Percentiles rank a stretch among this genome's conserved stretches.
phyloP scores from a whole-genome alignment of 2,797 vertebrate species.

The Oreonectes daqikongensis region DNA sequence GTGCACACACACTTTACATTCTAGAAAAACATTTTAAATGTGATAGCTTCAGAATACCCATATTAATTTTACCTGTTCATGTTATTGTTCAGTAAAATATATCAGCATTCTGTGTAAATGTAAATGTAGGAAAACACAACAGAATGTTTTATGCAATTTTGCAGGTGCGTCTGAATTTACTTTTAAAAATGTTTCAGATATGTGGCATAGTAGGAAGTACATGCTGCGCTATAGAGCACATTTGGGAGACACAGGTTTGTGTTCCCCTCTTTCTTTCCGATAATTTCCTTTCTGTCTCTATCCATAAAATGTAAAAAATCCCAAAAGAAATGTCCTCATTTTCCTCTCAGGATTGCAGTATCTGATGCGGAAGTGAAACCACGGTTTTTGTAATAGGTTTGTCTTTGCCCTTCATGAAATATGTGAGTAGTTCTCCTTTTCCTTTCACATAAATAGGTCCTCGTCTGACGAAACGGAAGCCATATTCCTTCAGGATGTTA shows the following conservation, averaged over 20 bases:
- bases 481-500: conserved; percentile 86
- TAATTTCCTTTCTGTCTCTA: background rate
- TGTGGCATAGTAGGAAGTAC: background rate
- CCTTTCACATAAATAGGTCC: conserved; percentile 94
- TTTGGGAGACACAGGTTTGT: no score
- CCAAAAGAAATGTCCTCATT: background rate
- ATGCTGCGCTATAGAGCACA: no score
- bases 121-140: conserved; percentile 1
- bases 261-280: background rate
- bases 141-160: background rate
- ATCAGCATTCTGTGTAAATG: no score
- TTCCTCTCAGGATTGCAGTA: conserved; percentile 75
- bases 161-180: background rate
- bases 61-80: background rate
- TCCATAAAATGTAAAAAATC: background rate
- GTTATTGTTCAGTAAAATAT: background rate
- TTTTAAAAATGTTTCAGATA: background rate
- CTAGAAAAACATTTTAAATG: no score
- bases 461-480: conserved; percentile 90
- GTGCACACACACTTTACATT: background rate
- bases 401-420: conserved; percentile 92
- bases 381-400: conserved; percentile 75
- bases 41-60: background rate
- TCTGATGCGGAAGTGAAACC: conserved; percentile 88
- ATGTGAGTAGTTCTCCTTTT: conserved; percentile 94